These are phyloP conservation scores for Cosmia pyralina DNA, from an alignment of 2,888 invertebrate species.

Conservation along the genomic window DNA sequence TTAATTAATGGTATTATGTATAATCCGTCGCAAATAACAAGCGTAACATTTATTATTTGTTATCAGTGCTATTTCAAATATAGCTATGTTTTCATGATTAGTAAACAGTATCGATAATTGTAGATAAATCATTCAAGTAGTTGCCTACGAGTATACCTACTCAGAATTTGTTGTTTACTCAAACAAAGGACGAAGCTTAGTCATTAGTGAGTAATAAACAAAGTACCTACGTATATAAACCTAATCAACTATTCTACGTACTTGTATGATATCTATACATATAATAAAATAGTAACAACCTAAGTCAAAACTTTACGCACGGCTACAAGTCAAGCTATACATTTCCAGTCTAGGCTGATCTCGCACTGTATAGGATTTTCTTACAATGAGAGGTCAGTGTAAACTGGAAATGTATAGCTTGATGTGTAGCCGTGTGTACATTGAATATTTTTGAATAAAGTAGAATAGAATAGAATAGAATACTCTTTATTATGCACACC, in stretches of 20 bases:
- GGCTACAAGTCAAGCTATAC: no score
- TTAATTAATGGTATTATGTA: neutral
- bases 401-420: no score
- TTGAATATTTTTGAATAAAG: no score
- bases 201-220: slow-evolving; percentile 25
- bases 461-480: no score
- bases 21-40: neutral
- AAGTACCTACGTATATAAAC: neutral
- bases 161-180: slow-evolving; percentile 12
- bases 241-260: neutral
- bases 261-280: neutral
- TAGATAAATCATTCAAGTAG: neutral
- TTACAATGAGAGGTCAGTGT: no score
- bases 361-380: no score
- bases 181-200: slow-evolving; percentile 11
- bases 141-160: neutral
- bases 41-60: no score
- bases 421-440: no score
- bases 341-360: no score
- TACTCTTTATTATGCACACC: no score
- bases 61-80: neutral
- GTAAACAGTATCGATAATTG: slow-evolving; percentile 3
- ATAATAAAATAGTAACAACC: no score
- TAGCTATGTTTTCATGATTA: slow-evolving; percentile 14
- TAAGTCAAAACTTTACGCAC: no score